phyloP scores from a whole-genome alignment of 2,888 invertebrate genomes.

The Microlaimidae sp. region DNA sequence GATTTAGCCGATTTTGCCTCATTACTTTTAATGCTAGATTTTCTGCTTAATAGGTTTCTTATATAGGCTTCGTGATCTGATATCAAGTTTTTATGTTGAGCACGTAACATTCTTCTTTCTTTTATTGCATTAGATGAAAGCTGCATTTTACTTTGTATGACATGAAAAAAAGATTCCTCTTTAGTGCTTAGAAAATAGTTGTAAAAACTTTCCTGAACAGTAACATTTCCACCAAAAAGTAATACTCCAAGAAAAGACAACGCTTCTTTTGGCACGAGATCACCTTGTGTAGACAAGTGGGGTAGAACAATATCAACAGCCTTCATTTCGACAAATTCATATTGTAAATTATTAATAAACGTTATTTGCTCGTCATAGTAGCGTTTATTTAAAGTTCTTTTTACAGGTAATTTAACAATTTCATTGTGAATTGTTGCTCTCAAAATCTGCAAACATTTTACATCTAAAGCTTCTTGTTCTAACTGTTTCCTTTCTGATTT shows the following conservation, averaged over 20 bases:
- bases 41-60: background rate
- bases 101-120: slow-evolving; percentile 35
- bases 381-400: slow-evolving; percentile 25
- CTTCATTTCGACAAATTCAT: slow-evolving; percentile 27
- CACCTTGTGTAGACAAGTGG: slow-evolving; percentile 30
- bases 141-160: slow-evolving; percentile 32
- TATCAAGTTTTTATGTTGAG: slow-evolving; percentile 34
- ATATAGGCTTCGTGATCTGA: slow-evolving; percentile 32
- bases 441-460: slow-evolving; percentile 36
- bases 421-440: slow-evolving; percentile 36
- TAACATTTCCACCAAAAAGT: background rate
- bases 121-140: slow-evolving; percentile 27
- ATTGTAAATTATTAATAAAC: slow-evolving; percentile 29
- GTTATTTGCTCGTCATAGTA: slow-evolving; percentile 26
- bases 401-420: slow-evolving; percentile 33
- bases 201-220: background rate
- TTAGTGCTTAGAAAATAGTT: slow-evolving; percentile 35
- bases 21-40: background rate
- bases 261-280: slow-evolving; percentile 20
- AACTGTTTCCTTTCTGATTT: slow-evolving; percentile 21
- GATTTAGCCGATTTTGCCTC: background rate
- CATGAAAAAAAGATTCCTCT: slow-evolving; percentile 38
- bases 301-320: slow-evolving; percentile 31
- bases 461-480: slow-evolving; percentile 33
- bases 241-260: background rate